Base-by-base conservation (phyloP, 2,113 vertebrate genomes). In the Eptesicus fuscus region DNA sequence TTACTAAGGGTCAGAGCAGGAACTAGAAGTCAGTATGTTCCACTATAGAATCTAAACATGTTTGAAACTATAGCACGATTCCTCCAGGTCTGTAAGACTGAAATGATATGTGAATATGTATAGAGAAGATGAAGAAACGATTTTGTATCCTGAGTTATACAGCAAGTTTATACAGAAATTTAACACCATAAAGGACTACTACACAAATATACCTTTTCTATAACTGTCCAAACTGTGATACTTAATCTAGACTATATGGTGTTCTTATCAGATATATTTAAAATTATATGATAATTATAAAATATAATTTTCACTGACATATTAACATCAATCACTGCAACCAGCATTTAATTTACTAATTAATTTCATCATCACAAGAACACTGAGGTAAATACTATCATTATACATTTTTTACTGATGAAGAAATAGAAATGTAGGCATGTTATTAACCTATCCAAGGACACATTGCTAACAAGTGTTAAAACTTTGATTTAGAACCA, bases 261-360 rank as follows among this genome's bases (percentile, higher is more conserved):
- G 13, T 28, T 79, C 7, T 76, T 67, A 65, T 74, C 44, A 93
- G 16, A 80, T 61, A 69, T 51, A 63, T 71, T 95, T 95, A 37
- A 93, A 82, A 83, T 85, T 42, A 90, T 44, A 90, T 78, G 12
- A 65, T 74, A 71, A 87, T 93, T 83, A 42, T 35, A 93, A 94
- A 93, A 91, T 74, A 69, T 49, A 77, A 87, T 63, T 49, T 86
- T 86, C 7, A 53, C 12, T 42, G 44, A 83, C 37, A 88, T 71
- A 89, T n/a, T 85, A 91, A 85, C 4, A 80, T 59, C 12, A 88
- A 37, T 90, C 44, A 96, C 12, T 47, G 4, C 59, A 11, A 30
- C 17, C 83, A 93, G 9, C 16, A 63, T 28, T 71, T 76, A 91
- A 86, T 74, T 91, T 25, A 94, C 13, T 49, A 82, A 44, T 63